These are phyloP conservation scores for Clanis bilineata DNA, from an alignment of 2,888 invertebrate genomes.

Conservation along the genomic window DNA sequence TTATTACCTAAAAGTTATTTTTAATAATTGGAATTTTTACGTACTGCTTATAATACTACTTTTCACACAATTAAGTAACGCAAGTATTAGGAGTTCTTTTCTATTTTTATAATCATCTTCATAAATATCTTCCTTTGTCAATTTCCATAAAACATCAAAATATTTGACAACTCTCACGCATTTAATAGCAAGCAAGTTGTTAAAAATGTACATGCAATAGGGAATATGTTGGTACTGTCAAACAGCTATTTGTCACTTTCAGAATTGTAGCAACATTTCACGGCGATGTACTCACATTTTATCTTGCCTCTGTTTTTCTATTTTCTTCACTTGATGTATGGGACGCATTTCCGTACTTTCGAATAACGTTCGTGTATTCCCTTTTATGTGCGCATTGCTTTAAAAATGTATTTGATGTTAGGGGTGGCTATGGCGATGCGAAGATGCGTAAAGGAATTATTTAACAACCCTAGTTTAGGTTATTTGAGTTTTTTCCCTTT, in stretches of 20 bases:
- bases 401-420: conserved; percentile 75
- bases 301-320: conserved; percentile 74
- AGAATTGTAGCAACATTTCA: conserved; percentile 73
- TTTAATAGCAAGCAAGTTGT: not conserved
- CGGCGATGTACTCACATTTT: conserved; percentile 71
- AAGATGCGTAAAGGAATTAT: conserved; percentile 58
- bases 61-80: no score
- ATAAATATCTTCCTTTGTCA: not conserved
- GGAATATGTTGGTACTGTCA: conserved; percentile 57
- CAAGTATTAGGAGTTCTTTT: no score
- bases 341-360: conserved; percentile 79
- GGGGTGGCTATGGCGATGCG: conserved; percentile 50
- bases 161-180: not conserved
- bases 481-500: conserved; percentile 23
- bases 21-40: no score
- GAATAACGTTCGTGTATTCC: conserved; percentile 73
- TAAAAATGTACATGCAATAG: conserved; percentile 39
- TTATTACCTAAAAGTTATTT: no score
- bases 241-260: conserved; percentile 69
- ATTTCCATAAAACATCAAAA: not conserved
- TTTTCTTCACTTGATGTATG: conserved; percentile 77
- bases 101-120: no score
- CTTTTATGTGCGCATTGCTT: conserved; percentile 73
- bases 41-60: no score
- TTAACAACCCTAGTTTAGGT: conserved; percentile 32